Conservation (phyloP, 64 coral and sea anemone species). For the Orbicella faveolata region DNA sequence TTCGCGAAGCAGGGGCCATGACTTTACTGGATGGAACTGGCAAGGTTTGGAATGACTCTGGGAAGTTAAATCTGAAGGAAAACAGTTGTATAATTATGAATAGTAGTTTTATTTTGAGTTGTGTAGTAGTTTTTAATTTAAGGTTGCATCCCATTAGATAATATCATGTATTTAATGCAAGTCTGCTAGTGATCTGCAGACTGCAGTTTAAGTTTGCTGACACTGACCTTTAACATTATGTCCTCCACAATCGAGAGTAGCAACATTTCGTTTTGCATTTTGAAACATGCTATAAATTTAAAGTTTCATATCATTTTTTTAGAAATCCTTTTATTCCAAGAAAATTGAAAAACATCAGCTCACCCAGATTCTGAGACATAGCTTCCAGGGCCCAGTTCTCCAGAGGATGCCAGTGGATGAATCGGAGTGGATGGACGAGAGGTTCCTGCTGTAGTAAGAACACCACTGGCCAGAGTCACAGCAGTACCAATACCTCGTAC, state of each 20-base stretch:
- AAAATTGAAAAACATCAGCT: not conserved
- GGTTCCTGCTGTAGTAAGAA: not conserved
- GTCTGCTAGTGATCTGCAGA: no score
- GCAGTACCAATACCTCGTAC: slow-evolving; percentile 93
- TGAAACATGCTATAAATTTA: no score
- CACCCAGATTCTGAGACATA: slow-evolving; percentile 61
- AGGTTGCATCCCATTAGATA: no score
- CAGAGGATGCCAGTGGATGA: slow-evolving; percentile 67
- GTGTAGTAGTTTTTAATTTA: no score
- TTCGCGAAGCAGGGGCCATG: not conserved
- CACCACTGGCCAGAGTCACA: slow-evolving; percentile 64
- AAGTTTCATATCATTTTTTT: no score
- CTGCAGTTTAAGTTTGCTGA: no score
- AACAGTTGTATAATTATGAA: not conserved
- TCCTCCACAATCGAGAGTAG: no score
- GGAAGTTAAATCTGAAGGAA: slow-evolving; percentile 60
- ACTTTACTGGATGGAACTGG: slow-evolving; percentile 22
- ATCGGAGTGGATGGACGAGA: slow-evolving; percentile 75
- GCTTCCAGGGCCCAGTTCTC: slow-evolving; percentile 58
- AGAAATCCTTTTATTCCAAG: no score
- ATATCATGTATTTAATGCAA: no score
- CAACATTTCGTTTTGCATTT: no score
- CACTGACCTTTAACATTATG: no score
- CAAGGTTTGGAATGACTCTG: slow-evolving; percentile 47
- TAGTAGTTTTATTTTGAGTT: not conserved